Base-by-base conservation (phyloP, 2,797 vertebrate genomes). In the Tenualosa thibaudeaui region DNA sequence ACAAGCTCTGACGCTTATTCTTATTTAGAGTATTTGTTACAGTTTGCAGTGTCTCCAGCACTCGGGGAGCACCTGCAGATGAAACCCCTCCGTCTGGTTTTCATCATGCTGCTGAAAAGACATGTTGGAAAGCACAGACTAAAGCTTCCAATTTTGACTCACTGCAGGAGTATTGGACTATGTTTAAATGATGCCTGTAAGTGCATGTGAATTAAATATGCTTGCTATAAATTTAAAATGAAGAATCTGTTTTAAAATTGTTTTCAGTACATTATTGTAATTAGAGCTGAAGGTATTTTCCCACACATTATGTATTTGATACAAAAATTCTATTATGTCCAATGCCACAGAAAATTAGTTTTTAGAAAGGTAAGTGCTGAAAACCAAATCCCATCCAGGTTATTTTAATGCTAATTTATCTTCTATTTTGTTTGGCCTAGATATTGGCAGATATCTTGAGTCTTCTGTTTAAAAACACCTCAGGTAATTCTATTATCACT, bases 1-100 rank as follows among this genome's bases (percentile, higher is more conserved):
- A 78, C 71, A 78, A 78, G 71, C 65, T 71, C 65, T 15, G 65
- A 71, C 31, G 65, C 71, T 43, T 78, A 43, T 78, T 22, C 71
- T 31, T 22, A 46, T 13, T 13, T 5, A 78, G 71, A 78, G 40
- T 22, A 78, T 78, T 78, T 78, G 71, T 78, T 46, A 78, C 71
- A 78, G 31, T 46, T 46, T 78, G 71, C 71, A 22, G 15, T 22
- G 37, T 19, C 15, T 22, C 71, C 6, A 5, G 15, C 71, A 22
- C 40, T 3, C 71, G 1, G 68, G 40, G 37, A 37, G 40, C 71
- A 78, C 71, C 71, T 78, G 71, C 37, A n/a, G 37, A 78, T 46
- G 71, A 78, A 78, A 46, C 71, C 22, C 40, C 71, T 46, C 1
- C 8, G 71, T 8, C 17, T 78, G 71, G 37, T 22, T 78, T 37